Conservation (phyloP, 2,797 vertebrate species). For the Cuculus canorus region DNA sequence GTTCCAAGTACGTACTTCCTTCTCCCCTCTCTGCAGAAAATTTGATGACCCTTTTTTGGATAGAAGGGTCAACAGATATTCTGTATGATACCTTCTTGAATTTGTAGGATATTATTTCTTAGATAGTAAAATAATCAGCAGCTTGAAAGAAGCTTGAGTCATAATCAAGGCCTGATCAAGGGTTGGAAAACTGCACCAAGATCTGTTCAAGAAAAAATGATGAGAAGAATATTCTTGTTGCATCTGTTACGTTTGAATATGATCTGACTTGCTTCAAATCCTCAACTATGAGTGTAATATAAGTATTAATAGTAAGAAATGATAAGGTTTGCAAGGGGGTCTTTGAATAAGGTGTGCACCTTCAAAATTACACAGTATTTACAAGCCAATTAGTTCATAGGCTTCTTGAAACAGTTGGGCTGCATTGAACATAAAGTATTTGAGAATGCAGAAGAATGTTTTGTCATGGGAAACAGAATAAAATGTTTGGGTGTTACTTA, state of each 20-base stretch:
- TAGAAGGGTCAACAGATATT: not conserved
- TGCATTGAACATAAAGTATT: not conserved
- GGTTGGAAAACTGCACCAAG: not conserved
- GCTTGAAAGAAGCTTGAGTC: not conserved
- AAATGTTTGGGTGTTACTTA: not conserved
- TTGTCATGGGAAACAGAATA: not conserved
- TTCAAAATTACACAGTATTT: not conserved
- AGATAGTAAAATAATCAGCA: not conserved
- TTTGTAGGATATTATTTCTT: not conserved
- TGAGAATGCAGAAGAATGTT: not conserved
- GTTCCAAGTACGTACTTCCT: not conserved
- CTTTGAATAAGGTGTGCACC: not conserved
- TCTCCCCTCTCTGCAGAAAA: not conserved
- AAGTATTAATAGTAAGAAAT: not conserved
- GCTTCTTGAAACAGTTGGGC: not conserved
- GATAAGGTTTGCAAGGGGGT: not conserved
- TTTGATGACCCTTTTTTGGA: not conserved
- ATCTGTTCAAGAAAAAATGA: not conserved
- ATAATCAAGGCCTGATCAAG: not conserved
- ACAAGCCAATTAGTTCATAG: not conserved
- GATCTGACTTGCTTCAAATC: not conserved
- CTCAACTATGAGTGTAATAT: rapidly evolving
- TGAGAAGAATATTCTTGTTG: not conserved
- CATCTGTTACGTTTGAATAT: not conserved
- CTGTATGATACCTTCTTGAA: not conserved